Conservation (phyloP, 2,113 vertebrate genomes). For the Ceuthmochares aereus region DNA sequence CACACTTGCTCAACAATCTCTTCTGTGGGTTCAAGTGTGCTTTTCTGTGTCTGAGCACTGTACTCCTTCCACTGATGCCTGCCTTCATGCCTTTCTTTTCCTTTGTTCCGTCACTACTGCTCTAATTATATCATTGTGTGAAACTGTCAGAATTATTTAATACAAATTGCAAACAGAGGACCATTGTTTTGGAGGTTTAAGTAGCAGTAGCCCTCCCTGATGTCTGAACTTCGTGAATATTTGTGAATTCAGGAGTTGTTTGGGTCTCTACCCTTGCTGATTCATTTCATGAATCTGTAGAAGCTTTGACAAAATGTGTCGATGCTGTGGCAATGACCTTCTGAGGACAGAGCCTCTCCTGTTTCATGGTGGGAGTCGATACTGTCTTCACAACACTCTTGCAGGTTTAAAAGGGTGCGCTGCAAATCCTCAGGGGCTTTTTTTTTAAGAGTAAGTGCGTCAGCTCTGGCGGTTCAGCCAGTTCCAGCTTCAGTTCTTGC, state of each 20-base stretch:
- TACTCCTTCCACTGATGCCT: not conserved
- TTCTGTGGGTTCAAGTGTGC: not conserved
- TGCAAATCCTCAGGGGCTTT: not conserved
- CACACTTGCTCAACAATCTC: not conserved
- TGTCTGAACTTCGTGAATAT: not conserved
- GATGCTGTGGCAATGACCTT: not conserved
- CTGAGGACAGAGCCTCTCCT: not conserved
- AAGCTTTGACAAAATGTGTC: not conserved
- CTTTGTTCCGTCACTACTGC: not conserved
- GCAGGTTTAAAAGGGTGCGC: not conserved
- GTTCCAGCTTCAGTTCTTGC: not conserved
- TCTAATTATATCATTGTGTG: not conserved
- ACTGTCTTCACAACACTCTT: accelerated
- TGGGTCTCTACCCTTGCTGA: not conserved
- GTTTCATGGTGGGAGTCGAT: not conserved
- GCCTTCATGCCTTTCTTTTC: not conserved
- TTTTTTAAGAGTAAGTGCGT: not conserved
- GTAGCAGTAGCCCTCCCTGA: accelerated
- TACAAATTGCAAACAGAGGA: not conserved
- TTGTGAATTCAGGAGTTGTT: not conserved
- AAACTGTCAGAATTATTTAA: not conserved
- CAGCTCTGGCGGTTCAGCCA: not conserved
- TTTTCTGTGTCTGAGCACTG: not conserved
- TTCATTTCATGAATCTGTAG: accelerated
- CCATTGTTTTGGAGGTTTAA: not conserved